Percentiles rank a stretch among this genome's conserved stretches.
Conservation (phyloP, 2,888 invertebrate species). For the Pterostichus madidus region DNA sequence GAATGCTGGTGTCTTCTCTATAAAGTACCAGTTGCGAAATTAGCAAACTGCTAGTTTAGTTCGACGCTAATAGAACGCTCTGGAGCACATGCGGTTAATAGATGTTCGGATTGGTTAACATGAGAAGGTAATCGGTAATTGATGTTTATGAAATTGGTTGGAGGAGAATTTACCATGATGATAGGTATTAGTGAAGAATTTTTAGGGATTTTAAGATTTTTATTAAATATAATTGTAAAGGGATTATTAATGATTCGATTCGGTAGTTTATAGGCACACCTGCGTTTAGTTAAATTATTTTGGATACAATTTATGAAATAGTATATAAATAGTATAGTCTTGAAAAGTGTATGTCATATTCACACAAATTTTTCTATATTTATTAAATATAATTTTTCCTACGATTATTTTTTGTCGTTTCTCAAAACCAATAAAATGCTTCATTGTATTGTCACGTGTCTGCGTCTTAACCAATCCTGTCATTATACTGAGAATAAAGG, state of each 20-base stretch:
- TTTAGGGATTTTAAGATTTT: neutral
- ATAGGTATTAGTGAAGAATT: neutral
- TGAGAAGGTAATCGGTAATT: slow-evolving; percentile 4
- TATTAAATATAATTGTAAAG: neutral
- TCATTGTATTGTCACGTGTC: no score
- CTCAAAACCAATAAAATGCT: no score
- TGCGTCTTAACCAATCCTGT: no score
- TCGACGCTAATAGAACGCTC: slow-evolving; percentile 24
- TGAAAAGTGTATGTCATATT: no score
- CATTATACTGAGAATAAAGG: no score
- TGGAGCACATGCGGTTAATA: neutral
- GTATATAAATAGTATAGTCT: no score
- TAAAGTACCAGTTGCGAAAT: slow-evolving; percentile 56
- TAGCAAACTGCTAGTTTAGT: slow-evolving; percentile 39
- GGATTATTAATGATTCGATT: neutral
- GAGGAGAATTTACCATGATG: neutral
- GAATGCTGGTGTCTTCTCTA: slow-evolving; percentile 25
- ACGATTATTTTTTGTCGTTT: no score
- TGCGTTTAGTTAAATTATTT: no score
- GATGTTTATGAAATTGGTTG: slow-evolving; percentile 13
- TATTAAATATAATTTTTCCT: no score
- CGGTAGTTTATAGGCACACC: no score
- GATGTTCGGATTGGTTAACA: neutral
- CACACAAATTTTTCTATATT: no score
- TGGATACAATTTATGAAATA: no score